phyloP scores from a whole-genome alignment of 2,888 invertebrate species.

The Coenonympha arcania region DNA sequence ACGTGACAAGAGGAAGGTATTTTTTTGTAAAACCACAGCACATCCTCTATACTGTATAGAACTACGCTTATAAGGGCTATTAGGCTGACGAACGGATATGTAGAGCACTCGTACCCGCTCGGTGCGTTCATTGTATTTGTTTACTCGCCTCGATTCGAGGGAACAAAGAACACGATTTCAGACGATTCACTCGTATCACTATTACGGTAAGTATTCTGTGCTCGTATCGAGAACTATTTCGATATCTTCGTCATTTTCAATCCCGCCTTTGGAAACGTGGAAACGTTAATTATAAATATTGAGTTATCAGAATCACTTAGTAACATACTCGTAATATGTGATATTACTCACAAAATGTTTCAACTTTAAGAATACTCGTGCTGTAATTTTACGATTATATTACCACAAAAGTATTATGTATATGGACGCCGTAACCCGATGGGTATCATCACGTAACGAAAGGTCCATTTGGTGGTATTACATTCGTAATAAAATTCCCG shows the following conservation, averaged over 20 bases:
- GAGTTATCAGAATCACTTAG: not conserved
- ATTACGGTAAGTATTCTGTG: too few species aligned
- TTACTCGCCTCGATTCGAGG: not conserved
- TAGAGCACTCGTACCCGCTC: conserved; percentile 2
- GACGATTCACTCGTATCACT: not conserved
- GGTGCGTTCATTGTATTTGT: conserved; percentile 8
- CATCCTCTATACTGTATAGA: conserved; percentile 30
- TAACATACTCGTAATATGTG: not conserved
- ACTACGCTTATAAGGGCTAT: conserved; percentile 24
- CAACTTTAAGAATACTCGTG: too few species aligned
- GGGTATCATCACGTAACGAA: conserved; percentile 3
- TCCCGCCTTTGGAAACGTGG: not conserved
- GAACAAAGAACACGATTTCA: conserved; percentile 1
- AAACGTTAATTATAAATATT: too few species aligned
- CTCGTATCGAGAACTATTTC: not conserved
- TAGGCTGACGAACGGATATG: conserved; percentile 24
- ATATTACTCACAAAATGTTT: too few species aligned
- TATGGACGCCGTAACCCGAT: not conserved
- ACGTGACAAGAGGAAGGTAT: conserved; percentile 54
- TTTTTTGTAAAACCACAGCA: conserved; percentile 35
- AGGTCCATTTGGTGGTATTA: conserved; percentile 15
- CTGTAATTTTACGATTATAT: too few species aligned
- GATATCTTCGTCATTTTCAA: not conserved
- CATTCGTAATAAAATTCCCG: conserved; percentile 19
- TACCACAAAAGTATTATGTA: not conserved